Evolutionary conservation across 1,140 invertebrate species (phyloP).

Genomic region (Drosophila repleta): DNA sequence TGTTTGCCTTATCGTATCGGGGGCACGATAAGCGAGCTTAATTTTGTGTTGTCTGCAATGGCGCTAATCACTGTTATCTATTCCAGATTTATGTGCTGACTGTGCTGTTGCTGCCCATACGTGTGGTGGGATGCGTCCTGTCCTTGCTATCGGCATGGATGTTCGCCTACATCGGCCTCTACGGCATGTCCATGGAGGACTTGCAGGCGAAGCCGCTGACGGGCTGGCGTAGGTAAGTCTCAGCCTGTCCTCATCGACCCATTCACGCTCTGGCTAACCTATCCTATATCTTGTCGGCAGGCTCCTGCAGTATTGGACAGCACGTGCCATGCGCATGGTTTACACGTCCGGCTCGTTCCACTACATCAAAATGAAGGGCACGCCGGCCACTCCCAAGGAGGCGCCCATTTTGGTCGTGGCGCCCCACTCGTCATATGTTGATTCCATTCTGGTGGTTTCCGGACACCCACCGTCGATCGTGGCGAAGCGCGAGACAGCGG

Average conservation of each 20-base stretch:
- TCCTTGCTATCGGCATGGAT: conserved; percentile 92
- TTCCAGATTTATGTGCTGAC: conserved; percentile 92
- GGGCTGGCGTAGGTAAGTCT: conserved; percentile 92
- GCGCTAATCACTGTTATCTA: conserved; percentile 1
- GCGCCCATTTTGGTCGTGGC: conserved; percentile 94
- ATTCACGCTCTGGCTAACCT: not conserved
- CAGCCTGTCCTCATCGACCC: no score
- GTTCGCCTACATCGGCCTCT: conserved; percentile 91
- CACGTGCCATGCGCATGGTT: conserved; percentile 87
- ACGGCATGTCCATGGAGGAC: conserved; percentile 90
- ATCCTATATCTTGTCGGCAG: conserved; percentile 30
- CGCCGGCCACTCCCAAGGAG: conserved; percentile 87
- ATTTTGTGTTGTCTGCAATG: conserved; percentile 4
- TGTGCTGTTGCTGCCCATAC: conserved; percentile 90
- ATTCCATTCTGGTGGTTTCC: conserved; percentile 92
- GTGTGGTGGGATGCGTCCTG: conserved; percentile 89
- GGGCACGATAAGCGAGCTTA: not conserved
- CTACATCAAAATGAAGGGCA: conserved; percentile 88
- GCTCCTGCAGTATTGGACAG: conserved; percentile 62
- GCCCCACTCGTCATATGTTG: conserved; percentile 96
- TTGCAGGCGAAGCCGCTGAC: conserved; percentile 89
- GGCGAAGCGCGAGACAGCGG: conserved; percentile 91
- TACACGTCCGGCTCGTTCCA: conserved; percentile 93
- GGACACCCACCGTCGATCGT: conserved; percentile 94
- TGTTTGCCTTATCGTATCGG: conserved; percentile 9